phyloP scores from a whole-genome alignment of 2,113 vertebrate genomes.

The Petrocephalus zakoni region DNA sequence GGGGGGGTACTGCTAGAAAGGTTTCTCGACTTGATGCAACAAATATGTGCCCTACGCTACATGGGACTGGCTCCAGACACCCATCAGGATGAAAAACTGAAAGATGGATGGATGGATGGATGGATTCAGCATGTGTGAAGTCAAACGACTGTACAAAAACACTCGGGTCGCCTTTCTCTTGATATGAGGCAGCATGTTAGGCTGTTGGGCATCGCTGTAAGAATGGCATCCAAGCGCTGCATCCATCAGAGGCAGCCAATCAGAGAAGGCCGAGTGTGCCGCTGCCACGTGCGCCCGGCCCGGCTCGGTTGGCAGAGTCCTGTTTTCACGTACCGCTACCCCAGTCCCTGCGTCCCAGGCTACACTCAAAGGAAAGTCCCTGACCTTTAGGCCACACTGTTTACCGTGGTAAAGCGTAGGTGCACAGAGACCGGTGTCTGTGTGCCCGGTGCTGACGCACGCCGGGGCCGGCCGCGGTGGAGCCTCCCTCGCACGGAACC shows the following conservation, averaged over 20 bases:
- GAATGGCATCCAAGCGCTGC: not conserved
- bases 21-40: not conserved
- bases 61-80: not conserved
- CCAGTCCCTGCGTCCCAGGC: not conserved
- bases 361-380: not conserved
- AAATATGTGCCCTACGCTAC: not conserved
- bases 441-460: conserved; percentile 37
- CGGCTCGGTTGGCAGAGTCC: not conserved
- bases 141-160: not conserved
- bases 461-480: conserved; percentile 36
- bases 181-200: not conserved
- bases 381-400: not conserved
- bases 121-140: not conserved
- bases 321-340: not conserved
- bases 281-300: not conserved
- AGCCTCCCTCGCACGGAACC: conserved; percentile 48
- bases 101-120: not conserved
- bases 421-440: conserved; percentile 11
- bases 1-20: not conserved
- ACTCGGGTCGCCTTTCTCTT: not conserved
- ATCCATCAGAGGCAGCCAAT: not conserved
- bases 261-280: not conserved
- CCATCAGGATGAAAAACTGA: not conserved
- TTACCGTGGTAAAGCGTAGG: not conserved
- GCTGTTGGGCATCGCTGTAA: not conserved